Evolutionary conservation across 2,113 vertebrate species (phyloP).

Genomic region (Holacanthus passer): DNA sequence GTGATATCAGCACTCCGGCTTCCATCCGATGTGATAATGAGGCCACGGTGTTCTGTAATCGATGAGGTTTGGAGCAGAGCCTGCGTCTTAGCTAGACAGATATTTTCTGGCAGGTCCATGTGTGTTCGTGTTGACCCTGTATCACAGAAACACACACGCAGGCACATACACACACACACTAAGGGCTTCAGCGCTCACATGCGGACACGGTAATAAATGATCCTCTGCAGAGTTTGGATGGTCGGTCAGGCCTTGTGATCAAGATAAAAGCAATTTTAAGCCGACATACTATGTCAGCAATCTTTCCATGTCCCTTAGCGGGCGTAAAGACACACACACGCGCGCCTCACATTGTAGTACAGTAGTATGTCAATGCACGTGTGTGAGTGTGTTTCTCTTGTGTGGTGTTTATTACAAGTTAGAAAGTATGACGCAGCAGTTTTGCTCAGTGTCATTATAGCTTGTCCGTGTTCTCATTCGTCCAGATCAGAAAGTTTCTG

Average conservation of each 20-base stretch:
- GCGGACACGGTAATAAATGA: constrained; percentile 29
- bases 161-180: constrained; percentile 10
- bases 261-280: constrained; percentile 56
- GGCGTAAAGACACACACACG: constrained; percentile 3
- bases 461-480: not conserved
- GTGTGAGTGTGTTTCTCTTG: not conserved
- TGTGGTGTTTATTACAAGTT: not conserved
- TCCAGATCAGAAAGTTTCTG: not conserved
- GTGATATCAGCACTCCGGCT: constrained; percentile 1
- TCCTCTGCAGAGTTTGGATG: constrained; percentile 36
- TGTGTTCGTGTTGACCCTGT: not conserved
- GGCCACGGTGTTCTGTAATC: constrained; percentile 37
- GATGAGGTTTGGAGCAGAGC: constrained; percentile 46
- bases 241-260: constrained; percentile 38
- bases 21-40: constrained; percentile 42
- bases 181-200: not conserved
- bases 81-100: constrained; percentile 13
- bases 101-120: constrained; percentile 35
- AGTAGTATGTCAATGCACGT: constrained; percentile 9
- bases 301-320: constrained; percentile 24
- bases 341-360: not conserved
- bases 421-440: not conserved
- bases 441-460: not conserved
- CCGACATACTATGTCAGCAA: constrained; percentile 41
- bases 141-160: constrained; percentile 26